phyloP scores from a whole-genome alignment of 1,140 invertebrate species.

The Drosophila persimilis region DNA sequence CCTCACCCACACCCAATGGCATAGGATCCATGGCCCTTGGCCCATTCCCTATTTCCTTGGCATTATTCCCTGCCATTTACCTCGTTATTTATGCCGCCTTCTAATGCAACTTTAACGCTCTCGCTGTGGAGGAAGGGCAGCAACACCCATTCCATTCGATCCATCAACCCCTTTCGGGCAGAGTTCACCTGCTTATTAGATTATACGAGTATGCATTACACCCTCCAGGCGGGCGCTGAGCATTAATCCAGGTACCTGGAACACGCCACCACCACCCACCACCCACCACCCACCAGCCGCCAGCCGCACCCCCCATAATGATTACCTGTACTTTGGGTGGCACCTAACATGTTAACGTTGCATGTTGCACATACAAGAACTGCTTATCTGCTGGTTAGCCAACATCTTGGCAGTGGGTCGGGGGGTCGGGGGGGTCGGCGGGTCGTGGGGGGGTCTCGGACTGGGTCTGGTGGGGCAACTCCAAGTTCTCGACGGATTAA shows the following conservation, averaged over 20 bases:
- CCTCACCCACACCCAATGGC: not conserved
- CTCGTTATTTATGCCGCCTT: constrained; percentile 64
- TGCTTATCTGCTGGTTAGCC: constrained; percentile 68
- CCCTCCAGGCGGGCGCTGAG: constrained; percentile 57
- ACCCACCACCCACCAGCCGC: not conserved
- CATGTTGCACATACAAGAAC: constrained; percentile 67
- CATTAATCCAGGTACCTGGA: constrained; percentile 64
- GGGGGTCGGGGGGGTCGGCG: not conserved
- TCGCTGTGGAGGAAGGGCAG: not conserved
- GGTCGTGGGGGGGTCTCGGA: not conserved
- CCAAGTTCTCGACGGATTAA: constrained; percentile 79
- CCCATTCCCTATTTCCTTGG: constrained; percentile 17
- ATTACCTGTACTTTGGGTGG: constrained; percentile 45
- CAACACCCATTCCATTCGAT: constrained; percentile 21
- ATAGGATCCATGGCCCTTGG: too few species aligned
- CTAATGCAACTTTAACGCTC: constrained; percentile 70
- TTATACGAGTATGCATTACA: constrained; percentile 68
- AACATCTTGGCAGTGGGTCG: constrained; percentile 40
- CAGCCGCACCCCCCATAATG: constrained; percentile 10
- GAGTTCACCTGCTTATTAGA: constrained; percentile 74
- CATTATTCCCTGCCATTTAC: constrained; percentile 29
- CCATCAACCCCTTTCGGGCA: constrained; percentile 37
- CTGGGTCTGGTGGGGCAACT: constrained; percentile 4
- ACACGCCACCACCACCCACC: constrained; percentile 26
- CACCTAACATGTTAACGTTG: constrained; percentile 72